Base-by-base conservation (phyloP, 2,797 vertebrate genomes). In the Crocodylus rhombifer region DNA sequence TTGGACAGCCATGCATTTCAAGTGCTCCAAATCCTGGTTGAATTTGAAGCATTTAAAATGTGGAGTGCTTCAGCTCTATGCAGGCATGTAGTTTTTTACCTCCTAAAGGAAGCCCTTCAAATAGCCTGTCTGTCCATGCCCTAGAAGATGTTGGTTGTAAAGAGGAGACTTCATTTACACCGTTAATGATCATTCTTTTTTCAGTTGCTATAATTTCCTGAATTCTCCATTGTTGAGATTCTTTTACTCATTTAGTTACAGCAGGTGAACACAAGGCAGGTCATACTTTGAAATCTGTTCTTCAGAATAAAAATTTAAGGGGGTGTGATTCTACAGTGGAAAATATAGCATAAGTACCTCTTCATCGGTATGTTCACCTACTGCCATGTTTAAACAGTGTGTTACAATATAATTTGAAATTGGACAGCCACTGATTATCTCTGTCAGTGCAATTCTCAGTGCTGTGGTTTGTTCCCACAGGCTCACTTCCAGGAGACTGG, bases 321-420 rank as follows among this genome's bases (percentile, higher is more conserved):
- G 23, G 62, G 84, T 79, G 89, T 92, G 61, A 78, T 79, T 42
- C 6, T 81, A 16, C 25, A 4, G 80, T 83, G 73, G 58, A 56
- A 15, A 14, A 12, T 56, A 85, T 28, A 82, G 55, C n/a, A 16
- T 64, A 33, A 83, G 75, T 82, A 87, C 42, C 11, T 25, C 0
- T 69, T 42, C 42, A 9, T 51, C 65, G 58, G 26, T 75, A 76
- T 92, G 75, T 91, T 42, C 42, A 42, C 42, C 18, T 14, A 6
- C 62, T 77, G 67, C 11, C 21, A 15, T 79, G 42, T 33, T 80
- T 36, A 89, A 80, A 28, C 77, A 60, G 36, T 26, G 5, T 18
- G 60, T 61, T 58, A 33, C 28, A 79, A 5, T 3, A 4, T 61
- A n/a, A 83, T 4, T 42, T 67, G 11, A 91, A 20, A 61, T 14